These are phyloP conservation scores for Malurus splendens DNA, from an alignment of 2,797 vertebrate genomes.

Conservation along the genomic window DNA sequence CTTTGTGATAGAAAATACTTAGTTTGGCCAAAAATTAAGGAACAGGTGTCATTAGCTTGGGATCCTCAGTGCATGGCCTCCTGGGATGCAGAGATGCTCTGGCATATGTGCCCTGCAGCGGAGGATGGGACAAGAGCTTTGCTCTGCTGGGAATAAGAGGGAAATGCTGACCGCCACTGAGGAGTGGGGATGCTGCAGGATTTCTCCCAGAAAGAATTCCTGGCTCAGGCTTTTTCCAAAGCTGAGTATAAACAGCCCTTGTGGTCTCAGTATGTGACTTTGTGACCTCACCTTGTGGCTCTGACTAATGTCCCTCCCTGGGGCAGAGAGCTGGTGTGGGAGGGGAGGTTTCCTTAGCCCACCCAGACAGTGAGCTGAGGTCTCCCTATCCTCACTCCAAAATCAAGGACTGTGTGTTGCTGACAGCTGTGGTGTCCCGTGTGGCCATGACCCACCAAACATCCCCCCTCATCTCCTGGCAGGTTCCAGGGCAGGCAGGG, in stretches of 20 bases:
- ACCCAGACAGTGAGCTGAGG: too few relatives aligned
- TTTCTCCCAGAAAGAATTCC: background rate
- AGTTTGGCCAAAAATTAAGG: background rate
- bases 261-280: background rate
- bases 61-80: fast-evolving
- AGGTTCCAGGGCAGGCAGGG: background rate
- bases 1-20: background rate
- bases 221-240: background rate
- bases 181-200: background rate
- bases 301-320: background rate
- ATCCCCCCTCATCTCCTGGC: fast-evolving
- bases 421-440: fast-evolving
- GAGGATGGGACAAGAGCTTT: background rate
- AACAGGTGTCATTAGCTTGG: background rate
- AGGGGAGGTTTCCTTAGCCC: background rate
- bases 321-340: background rate
- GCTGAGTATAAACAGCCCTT: background rate
- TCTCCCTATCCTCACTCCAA: background rate
- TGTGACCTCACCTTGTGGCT: background rate
- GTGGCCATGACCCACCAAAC: fast-evolving
- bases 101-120: background rate
- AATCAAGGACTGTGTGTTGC: background rate
- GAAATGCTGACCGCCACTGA: too few relatives aligned
- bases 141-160: background rate
- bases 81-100: background rate